Evolutionary conservation across 2,888 invertebrate species (phyloP), one percentile per base, ranked within the genome.

Genomic region (Sarcophaga carnaria): DNA sequence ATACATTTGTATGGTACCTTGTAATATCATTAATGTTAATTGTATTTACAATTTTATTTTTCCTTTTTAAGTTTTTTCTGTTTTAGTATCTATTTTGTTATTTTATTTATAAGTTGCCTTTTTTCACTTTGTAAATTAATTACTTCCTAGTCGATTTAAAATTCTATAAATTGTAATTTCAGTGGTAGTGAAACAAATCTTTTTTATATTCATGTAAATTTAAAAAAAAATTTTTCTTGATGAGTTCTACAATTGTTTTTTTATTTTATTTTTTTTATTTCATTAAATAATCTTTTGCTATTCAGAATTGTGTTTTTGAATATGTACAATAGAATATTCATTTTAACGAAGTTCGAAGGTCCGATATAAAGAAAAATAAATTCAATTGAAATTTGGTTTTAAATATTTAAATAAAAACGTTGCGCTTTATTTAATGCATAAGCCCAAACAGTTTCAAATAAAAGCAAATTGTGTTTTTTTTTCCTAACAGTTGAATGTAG

Each of bases 1-100:
- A 64, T 79, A 63, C 22, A 12, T 64, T 12, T 64, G 54, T 54
- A 59, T 64, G 63, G 54, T 72, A 66, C 59, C 60, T 79, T 27
- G 45, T n/a, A 71, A 63, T 71, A 70, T 79, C 49, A 66, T 49
- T 27, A 78, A 49, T 78, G n/a, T 69, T 47, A 67, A 78, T 78
- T 60, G 37, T n/a, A 69, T 60, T 69, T 60, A 37, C 22, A 45
- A 67, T 74, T 74, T 17, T 67, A 37, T 12, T 70, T 72, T n/a
- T 20, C 4, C 12, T 60, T 74, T 2, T 72, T 74, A 22, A 49
- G 11, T n/a, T 63, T 66, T 59, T 59, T n/a, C 59, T 64, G 27
- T 54, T 67, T 45, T 59, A 3, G 14, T 63, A 75, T 62, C 11
- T 17, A 8, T 59, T 54, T 64, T 25, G n/a, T 62, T 62, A 62